Base-by-base conservation (phyloP, 2,113 vertebrate genomes). In the Morphnarchus princeps region DNA sequence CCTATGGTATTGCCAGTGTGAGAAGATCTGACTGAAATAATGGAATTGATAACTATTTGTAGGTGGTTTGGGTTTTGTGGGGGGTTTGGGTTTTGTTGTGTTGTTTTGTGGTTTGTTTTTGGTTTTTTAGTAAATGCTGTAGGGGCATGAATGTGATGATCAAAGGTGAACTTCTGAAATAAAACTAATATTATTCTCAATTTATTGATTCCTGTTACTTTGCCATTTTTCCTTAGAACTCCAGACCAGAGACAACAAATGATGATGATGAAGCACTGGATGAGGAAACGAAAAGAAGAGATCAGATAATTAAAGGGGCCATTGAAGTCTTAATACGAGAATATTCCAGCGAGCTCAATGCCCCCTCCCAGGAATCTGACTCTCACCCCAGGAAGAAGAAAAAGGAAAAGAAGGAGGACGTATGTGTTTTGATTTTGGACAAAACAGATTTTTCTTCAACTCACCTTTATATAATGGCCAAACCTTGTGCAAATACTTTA, bases 391-490 rank as follows among this genome's bases (percentile, higher is more conserved):
- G 99, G 97, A 99, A 99, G 98, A 99, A 99, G 97, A 99, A 99
- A 98, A 99, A 99, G 96, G 99, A 99, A 98, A 99, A 99, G 98
- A 99, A 99, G 97, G 99, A 99, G 97, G 99, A 99, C 98, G 99
- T 99, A 98, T 91, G 96, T 95, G 97, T 98, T 98, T 96, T 98
- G 97, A 97, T 98, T 98, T 98, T 97, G 98, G 97, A 97, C 95
- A 97, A 93, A 88, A 91, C 95, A 96, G 86, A 97, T 90, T 98
- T 97, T 98, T 96, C 95, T 98, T 84, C 82, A 95, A 29, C 98
- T 98, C 97, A 91, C 94, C 97, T 97, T 95, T 97, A 94, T 96
- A 96, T 97, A 98, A 96, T 96, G 97, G 97, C 96, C 96, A 97
- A 92, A 97, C 95, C 82, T 95, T 95, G 58, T 96, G 71, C 90